A percentile compares a stretch with the other conserved stretches of the same genome.
Conservation (phyloP, 2,113 vertebrate genomes). For the Eleginops maclovinus region DNA sequence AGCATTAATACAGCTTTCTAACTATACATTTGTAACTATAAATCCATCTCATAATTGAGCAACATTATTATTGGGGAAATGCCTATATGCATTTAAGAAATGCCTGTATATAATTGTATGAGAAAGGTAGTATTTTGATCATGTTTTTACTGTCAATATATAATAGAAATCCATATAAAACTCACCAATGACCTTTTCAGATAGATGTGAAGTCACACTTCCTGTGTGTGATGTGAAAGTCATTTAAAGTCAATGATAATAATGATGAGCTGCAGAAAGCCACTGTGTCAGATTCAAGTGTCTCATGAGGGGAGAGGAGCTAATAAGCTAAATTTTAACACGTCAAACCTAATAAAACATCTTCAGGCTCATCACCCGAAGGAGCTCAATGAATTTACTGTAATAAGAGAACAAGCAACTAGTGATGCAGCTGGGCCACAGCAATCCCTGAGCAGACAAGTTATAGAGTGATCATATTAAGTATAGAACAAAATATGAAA, state of each 20-base stretch:
- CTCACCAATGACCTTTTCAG: conserved; percentile 5
- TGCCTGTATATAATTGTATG: background rate
- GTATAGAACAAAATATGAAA: conserved; percentile 14
- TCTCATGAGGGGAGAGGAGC: conserved; percentile 47
- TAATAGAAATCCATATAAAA: conserved; percentile 3
- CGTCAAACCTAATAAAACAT: conserved; percentile 67
- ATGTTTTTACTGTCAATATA: background rate
- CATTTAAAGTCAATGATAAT: conserved; percentile 4
- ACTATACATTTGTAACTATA: background rate
- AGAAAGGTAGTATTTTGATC: no score
- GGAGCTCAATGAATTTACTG: conserved; percentile 58
- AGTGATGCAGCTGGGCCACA: conserved; percentile 29
- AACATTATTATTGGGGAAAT: background rate
- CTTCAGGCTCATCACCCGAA: conserved; percentile 56
- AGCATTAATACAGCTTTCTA: background rate
- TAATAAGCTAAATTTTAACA: conserved; percentile 67
- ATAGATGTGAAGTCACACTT: background rate
- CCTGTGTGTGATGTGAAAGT: conserved; percentile 9
- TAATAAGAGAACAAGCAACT: conserved; percentile 56
- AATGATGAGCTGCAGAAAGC: conserved; percentile 52
- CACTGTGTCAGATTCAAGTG: conserved; percentile 40
- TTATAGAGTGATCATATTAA: conserved; percentile 22
- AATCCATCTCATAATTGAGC: background rate
- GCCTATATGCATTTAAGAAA: background rate
- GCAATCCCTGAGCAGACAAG: conserved; percentile 19